phyloP scores from a whole-genome alignment of 2,888 invertebrate genomes.

The Cataglyphis albicans region DNA sequence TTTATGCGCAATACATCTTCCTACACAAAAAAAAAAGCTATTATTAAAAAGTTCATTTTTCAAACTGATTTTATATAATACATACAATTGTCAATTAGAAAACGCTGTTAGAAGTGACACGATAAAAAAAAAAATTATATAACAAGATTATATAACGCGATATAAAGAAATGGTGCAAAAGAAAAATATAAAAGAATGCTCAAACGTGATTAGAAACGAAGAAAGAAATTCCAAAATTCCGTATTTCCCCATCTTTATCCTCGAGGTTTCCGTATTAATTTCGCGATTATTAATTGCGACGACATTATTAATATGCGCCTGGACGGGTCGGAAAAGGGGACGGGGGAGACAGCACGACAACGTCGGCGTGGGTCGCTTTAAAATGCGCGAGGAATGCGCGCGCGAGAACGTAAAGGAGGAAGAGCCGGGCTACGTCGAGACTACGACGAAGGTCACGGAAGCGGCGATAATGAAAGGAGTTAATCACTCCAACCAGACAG shows the following conservation, averaged over 20 bases:
- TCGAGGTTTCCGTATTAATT: constrained; percentile 71
- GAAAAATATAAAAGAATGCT: background rate
- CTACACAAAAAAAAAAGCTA: background rate
- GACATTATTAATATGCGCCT: constrained; percentile 72
- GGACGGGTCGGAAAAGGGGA: constrained; percentile 60
- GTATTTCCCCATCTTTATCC: constrained; percentile 61
- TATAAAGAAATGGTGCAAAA: background rate
- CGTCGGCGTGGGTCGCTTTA: constrained; percentile 66
- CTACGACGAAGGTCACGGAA: constrained; percentile 71
- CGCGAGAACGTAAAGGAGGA: constrained; percentile 61
- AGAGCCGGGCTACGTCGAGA: constrained; percentile 59
- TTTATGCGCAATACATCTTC: background rate
- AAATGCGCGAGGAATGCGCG: constrained; percentile 75
- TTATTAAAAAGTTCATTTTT: background rate
- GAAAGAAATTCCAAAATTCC: constrained; percentile 39
- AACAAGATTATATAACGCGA: background rate
- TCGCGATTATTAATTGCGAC: constrained; percentile 74
- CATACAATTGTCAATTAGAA: background rate
- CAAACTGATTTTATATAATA: background rate
- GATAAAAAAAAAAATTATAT: constrained; percentile 36
- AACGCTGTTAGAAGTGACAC: background rate
- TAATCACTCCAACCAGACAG: constrained; percentile 73
- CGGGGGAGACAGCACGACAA: constrained; percentile 51
- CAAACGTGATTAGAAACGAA: constrained; percentile 5
- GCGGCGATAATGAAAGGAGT: constrained; percentile 75